Base-by-base conservation (phyloP, 2,113 vertebrate genomes). In the Chrysochloris asiatica region DNA sequence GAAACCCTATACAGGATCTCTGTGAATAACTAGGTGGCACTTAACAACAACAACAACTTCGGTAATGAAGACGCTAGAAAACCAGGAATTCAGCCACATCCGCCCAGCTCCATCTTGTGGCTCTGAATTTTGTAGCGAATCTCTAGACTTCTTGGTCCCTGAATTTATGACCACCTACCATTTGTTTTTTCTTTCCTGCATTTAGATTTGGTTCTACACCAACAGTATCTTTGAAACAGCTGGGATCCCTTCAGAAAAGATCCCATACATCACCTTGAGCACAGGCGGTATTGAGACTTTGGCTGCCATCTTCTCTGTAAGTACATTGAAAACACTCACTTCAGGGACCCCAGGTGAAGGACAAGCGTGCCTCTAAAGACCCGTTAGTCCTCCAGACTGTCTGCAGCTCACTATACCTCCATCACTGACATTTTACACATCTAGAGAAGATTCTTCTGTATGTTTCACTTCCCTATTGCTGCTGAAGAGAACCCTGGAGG, bases 201-300 rank as follows among this genome's bases (percentile, higher is more conserved):
- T 85, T 16, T 76, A 99, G 99, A 99, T 99, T 93, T 99, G 99
- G 99, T 99, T 99, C 96, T 99, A 99, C 96, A 99, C 99, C 56
- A 99, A 97, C 83, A 98, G 97, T 92, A 99, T 99, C 95, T 98
- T 99, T 2, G 94, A 50, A 16, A 97, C 97, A 48, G 98, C 99
- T 28, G 99, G 99, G 48, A 98, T 99, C 73, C 69, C 86, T 0
- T 91, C 10, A 2, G 94, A 97, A 13, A 97, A 98, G 43, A 97
- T 99, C 69, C 99, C 99, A 0, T 99, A 99, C 36, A 97, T 99
- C 95, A 99, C 99, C 3, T 93, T 99, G 91, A 99, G 98, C 95
- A 99, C 99, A 0, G 99, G 99, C 4, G 98, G 97, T 59, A 94
- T 97, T 26, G 99, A 99, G 97, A 99, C 97, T 0, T 28, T 99